Base-by-base conservation (phyloP, 1,140 invertebrate genomes). In the Drosophila eugracilis region DNA sequence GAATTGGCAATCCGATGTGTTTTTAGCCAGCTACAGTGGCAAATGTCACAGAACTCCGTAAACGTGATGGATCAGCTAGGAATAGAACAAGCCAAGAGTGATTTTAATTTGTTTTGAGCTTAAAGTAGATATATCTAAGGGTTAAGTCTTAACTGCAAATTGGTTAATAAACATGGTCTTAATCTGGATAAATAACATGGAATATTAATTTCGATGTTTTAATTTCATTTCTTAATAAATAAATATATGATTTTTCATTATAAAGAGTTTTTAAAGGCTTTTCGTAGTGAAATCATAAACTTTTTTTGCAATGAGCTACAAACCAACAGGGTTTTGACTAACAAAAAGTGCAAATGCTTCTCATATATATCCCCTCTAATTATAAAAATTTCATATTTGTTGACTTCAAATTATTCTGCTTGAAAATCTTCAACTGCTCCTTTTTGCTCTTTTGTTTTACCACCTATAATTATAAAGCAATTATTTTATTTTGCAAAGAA, bases 1-100 rank as follows among this genome's bases (percentile, higher is more conserved):
- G 79, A 83, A 83, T 83, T 71, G 58, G 37, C 69, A 77, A 81
- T 67, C 66, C 41, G 62, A 39, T 54, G 59, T 75, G 44, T 67
- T 75, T 75, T 37, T 36, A 66, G 63, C 55, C 57, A 57, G 62
- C 37, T 53, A 37, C 70, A 42, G 57, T 53, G 54, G 22, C 48
- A 71, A 53, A 34, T 53, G 52, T 50, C 48, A 42, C 45, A 59
- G 45, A 67, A 67, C 58, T 42, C 39, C n/a, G 36, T 34, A 30
- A 71, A 32, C 48, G 28, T 59, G 44, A 71, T 71, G 44, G 57
- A 59, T 59, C 15, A 49, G 39, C 36, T 49, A 17, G 55, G 19
- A 45, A 45, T 45, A 12, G 14, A 44, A 24, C n/a, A 45, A 1
- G 24, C 42, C 42, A 42, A 17, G 1, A 28, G 44, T 17, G 44